phyloP scores from a whole-genome alignment of 2,888 invertebrate genomes.

The Rhyacophila evoluta region DNA sequence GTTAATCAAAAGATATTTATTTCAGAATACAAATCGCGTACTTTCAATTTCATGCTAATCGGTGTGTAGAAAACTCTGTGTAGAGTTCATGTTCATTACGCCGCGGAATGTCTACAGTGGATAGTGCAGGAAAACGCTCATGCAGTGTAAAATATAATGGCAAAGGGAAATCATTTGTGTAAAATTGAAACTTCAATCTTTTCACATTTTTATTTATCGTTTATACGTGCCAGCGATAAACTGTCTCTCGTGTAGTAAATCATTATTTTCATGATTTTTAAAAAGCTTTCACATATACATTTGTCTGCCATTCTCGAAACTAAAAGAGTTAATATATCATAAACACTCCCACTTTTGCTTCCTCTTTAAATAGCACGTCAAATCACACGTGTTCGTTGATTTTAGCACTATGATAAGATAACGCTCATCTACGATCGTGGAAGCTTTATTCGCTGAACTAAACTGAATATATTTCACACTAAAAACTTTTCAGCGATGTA shows the following conservation, averaged over 20 bases:
- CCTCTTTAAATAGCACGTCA: slow-evolving; percentile 10
- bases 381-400: neutral
- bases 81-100: too few species aligned
- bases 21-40: too few species aligned
- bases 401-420: neutral
- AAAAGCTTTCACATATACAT: slow-evolving; percentile 12
- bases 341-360: neutral
- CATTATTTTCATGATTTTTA: slow-evolving; percentile 6
- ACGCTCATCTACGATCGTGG: neutral
- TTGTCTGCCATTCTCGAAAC: slow-evolving; percentile 22
- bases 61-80: too few species aligned
- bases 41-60: too few species aligned
- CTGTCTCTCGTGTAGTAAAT: neutral
- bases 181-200: neutral
- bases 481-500: too few species aligned
- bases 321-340: slow-evolving; percentile 24
- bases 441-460: neutral
- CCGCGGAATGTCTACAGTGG: too few species aligned
- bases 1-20: too few species aligned
- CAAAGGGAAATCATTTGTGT: neutral
- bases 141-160: neutral
- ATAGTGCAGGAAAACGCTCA: too few species aligned
- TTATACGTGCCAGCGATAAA: slow-evolving; percentile 8
- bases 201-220: neutral
- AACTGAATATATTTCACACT: neutral